phyloP scores from a whole-genome alignment of 2,797 vertebrate genomes.

The Buphagus erythrorhynchus region DNA sequence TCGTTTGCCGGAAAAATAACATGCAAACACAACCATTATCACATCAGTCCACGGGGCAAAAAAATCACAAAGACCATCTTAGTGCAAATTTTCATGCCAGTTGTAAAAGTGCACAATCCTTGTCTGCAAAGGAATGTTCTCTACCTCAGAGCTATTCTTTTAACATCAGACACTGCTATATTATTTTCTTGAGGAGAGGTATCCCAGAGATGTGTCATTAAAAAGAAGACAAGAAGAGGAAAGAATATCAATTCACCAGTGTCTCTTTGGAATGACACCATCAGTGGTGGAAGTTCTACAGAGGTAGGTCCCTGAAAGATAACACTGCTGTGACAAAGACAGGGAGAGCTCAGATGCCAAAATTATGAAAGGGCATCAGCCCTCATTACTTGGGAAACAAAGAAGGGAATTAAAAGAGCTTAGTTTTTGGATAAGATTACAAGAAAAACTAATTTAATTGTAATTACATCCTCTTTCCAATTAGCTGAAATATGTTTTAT shows the following conservation, averaged over 20 bases:
- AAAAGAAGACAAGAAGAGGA: not conserved
- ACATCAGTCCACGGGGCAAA: not conserved
- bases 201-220: not conserved
- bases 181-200: not conserved
- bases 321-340: not conserved
- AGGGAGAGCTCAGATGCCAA: not conserved
- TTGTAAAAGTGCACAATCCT: not conserved
- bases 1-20: not conserved
- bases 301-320: not conserved
- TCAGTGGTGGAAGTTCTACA: not conserved
- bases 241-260: not conserved
- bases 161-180: not conserved
- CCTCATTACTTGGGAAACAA: not conserved
- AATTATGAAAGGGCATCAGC: not conserved
- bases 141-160: not conserved
- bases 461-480: conserved; percentile 24
- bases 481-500: not conserved
- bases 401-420: not conserved
- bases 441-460: conserved; percentile 13
- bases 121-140: not conserved
- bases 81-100: not conserved
- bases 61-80: not conserved
- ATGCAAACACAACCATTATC: not conserved
- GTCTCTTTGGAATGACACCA: not conserved
- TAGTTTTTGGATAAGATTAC: not conserved